Percentiles rank a stretch among this genome's conserved stretches.
These are phyloP conservation scores for Coenonympha glycerion DNA, from an alignment of 2,888 invertebrate genomes.

Conservation along the genomic window DNA sequence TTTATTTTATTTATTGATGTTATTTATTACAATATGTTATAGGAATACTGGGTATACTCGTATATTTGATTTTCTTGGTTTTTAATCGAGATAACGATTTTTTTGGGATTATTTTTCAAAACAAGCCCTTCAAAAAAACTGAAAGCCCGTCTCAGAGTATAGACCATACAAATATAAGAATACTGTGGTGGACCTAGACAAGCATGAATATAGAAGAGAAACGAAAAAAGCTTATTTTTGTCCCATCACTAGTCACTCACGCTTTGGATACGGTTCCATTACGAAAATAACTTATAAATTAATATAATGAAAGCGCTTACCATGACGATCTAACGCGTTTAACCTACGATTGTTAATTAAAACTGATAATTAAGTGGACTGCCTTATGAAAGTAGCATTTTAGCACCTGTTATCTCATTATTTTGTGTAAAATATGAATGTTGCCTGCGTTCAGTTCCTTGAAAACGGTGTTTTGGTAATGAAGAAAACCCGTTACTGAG, in stretches of 20 bases:
- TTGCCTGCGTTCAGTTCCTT: too few species aligned
- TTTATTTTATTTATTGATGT: neutral
- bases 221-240: neutral
- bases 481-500: too few species aligned
- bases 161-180: too few species aligned
- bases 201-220: neutral
- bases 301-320: constrained; percentile 43
- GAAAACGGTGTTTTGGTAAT: too few species aligned
- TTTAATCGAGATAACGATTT: too few species aligned
- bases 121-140: too few species aligned
- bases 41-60: too few species aligned
- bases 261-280: constrained; percentile 19
- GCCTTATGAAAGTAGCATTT: constrained; percentile 4
- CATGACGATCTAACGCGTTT: constrained; percentile 53
- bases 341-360: constrained; percentile 55
- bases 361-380: constrained; percentile 47
- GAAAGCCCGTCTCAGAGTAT: too few species aligned
- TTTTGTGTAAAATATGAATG: neutral
- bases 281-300: constrained; percentile 35
- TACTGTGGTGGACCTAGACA: too few species aligned
- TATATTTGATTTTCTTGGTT: too few species aligned
- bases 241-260: constrained; percentile 3
- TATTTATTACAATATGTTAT: too few species aligned
- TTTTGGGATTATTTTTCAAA: too few species aligned
- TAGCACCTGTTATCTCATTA: neutral